Percentiles rank a stretch among this genome's conserved stretches.
phyloP scores from a whole-genome alignment of 37 sponge, comb jelly and placozoan species.

The Petrosia ficiformis region DNA sequence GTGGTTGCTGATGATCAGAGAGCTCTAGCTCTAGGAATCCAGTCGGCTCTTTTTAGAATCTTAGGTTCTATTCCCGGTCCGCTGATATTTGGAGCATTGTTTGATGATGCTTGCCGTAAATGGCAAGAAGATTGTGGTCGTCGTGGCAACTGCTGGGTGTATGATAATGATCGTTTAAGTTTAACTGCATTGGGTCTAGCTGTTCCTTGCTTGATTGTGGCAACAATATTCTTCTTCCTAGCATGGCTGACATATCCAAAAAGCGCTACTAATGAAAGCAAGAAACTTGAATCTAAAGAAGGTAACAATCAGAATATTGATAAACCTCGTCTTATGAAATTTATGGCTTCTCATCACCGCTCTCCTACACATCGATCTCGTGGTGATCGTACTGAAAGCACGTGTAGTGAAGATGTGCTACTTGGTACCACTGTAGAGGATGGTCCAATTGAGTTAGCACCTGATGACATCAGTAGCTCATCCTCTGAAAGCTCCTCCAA shows the following conservation, averaged over 20 bases:
- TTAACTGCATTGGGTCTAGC: constrained; percentile 31
- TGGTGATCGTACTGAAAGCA: no score
- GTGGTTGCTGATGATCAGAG: constrained; percentile 78
- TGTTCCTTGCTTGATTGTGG: not conserved
- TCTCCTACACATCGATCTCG: no score
- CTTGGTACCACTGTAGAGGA: no score
- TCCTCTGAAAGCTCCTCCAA: no score
- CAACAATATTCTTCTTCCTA: not conserved
- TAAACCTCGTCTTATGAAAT: no score
- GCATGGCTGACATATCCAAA: not conserved
- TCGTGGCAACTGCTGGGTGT: constrained; percentile 78
- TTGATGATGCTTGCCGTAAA: constrained; percentile 61
- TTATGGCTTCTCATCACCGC: no score
- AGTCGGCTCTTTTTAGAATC: constrained; percentile 52
- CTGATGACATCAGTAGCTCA: no score
- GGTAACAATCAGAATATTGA: no score
- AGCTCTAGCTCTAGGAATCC: constrained; percentile 61
- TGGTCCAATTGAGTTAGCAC: no score
- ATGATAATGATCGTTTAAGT: constrained; percentile 52
- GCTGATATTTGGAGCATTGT: constrained; percentile 60
- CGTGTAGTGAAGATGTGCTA: no score
- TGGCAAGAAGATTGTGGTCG: constrained; percentile 53
- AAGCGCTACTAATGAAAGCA: no score
- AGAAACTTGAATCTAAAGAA: no score
- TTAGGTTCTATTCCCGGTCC: constrained; percentile 81